Conservation (phyloP, 2,113 vertebrate species). For the Colinus virginianus region DNA sequence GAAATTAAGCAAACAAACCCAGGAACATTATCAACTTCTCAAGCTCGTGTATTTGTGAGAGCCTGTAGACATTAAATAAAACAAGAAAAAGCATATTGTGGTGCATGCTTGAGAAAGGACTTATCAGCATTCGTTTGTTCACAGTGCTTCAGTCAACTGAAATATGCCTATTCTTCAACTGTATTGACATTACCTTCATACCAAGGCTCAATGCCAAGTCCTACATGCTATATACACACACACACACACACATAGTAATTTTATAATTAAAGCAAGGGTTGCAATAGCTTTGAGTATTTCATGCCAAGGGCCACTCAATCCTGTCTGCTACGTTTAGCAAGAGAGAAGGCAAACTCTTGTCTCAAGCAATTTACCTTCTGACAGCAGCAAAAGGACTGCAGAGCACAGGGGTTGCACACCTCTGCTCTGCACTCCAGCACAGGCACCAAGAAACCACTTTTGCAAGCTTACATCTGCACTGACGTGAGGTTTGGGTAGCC, state of each 20-base stretch:
- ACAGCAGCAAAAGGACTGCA: not conserved
- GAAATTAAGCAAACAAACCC: not conserved
- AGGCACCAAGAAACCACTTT: not conserved
- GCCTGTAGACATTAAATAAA: not conserved
- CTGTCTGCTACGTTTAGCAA: not conserved
- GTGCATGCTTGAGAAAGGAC: not conserved
- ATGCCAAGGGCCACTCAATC: not conserved
- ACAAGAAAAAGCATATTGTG: not conserved
- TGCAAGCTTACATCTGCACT: not conserved
- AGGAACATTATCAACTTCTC: not conserved
- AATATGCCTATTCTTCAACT: not conserved
- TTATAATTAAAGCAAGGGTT: not conserved
- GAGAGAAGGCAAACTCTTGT: not conserved
- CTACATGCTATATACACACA: not conserved
- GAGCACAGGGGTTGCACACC: not conserved
- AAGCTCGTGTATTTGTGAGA: not conserved
- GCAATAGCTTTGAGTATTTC: not conserved
- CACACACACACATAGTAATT: not conserved
- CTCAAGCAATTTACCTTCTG: not conserved
- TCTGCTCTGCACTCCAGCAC: not conserved
- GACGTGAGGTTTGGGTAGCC: not conserved
- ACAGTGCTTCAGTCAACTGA: not conserved
- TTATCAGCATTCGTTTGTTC: not conserved
- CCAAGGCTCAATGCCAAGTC: not conserved
- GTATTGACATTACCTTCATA: not conserved